Evolutionary conservation across 2,113 vertebrate species (phyloP).

Genomic region (Pelusios castaneus): DNA sequence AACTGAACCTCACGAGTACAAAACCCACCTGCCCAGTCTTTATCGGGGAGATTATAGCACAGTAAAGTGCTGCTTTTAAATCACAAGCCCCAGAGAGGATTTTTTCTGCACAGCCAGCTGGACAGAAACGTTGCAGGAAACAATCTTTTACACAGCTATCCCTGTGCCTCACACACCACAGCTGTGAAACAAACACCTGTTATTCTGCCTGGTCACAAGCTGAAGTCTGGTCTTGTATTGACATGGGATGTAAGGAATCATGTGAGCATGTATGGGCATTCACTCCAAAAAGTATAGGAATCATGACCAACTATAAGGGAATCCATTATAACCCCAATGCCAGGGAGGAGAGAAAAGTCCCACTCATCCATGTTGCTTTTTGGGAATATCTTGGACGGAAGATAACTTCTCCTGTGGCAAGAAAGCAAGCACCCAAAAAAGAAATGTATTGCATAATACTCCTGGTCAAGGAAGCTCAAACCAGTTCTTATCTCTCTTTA

Average conservation of each 20-base stretch:
- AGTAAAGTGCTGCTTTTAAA: not conserved
- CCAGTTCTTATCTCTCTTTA: not conserved
- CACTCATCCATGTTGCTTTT: not conserved
- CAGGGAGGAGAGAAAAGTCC: not conserved
- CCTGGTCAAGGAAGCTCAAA: not conserved
- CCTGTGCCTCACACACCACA: slow-evolving; percentile 22
- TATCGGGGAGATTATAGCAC: not conserved
- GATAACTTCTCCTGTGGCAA: not conserved
- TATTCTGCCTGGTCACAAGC: not conserved
- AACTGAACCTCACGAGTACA: slow-evolving; percentile 42
- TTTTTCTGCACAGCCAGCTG: slow-evolving; percentile 6
- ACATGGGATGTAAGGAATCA: slow-evolving; percentile 14
- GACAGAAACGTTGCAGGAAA: slow-evolving; percentile 22
- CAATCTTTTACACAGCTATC: slow-evolving; percentile 5
- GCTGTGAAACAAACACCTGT: not conserved
- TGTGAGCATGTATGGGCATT: not conserved
- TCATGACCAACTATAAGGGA: not conserved
- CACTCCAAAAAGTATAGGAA: slow-evolving; percentile 59
- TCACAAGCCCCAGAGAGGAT: not conserved
- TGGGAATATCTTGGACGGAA: not conserved
- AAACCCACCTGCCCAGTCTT: slow-evolving; percentile 16
- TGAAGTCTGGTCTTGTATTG: slow-evolving; percentile 8
- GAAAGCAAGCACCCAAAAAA: no score
- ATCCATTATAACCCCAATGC: not conserved
- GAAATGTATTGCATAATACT: not conserved